Evolutionary conservation across 2,888 invertebrate species (phyloP), one percentile per base, ranked within the genome.

Genomic region (Netelia melanura): DNA sequence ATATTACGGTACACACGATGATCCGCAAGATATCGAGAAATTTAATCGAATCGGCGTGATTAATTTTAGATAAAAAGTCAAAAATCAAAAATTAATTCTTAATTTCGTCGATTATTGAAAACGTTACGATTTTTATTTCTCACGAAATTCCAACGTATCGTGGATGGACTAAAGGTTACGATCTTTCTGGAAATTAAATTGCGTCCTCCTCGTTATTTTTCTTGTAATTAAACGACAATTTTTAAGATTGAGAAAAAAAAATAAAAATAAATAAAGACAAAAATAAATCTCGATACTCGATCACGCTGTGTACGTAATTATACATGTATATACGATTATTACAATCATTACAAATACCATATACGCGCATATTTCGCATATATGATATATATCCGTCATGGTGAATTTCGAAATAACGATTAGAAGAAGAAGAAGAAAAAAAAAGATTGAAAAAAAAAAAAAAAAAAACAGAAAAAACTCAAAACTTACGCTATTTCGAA

Each of bases 351-450:
- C 70, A 75, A 30, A 80, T 76, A 79, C 58, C 67, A 83, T 78
- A 83, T 64, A 81, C 64, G 54, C 70, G 75, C 77, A 90, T 90
- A 87, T 82, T 78, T 87, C 89, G 62, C 74, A 70, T 75, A 58
- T 70, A 70, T 48, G 61, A 83, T 68, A 77, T 48, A 62, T 38
- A 61, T 72, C 17, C 43, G 23, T 58, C 30, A 52, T 5, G 21
- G 68, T 68, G 62, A 74, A 56, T 70, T 79, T 79, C 17, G 23
- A 38, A 75, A 83, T 64, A 62, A 68, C 38, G 38, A 58, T 38
- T 68, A 81, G 90, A 89, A 89, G 89, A 83, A 88, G 91, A 89
- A 89, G 90, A 89, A 90, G 89, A 91, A 91, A 75, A 71, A 82
- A 56, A 62, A 70, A 76, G 1, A 21, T 0, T 1, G 1, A 21